Percentiles rank a stretch among this genome's conserved stretches.
phyloP scores from a whole-genome alignment of 2,888 invertebrate genomes.

The Leptura quadrifasciata region DNA sequence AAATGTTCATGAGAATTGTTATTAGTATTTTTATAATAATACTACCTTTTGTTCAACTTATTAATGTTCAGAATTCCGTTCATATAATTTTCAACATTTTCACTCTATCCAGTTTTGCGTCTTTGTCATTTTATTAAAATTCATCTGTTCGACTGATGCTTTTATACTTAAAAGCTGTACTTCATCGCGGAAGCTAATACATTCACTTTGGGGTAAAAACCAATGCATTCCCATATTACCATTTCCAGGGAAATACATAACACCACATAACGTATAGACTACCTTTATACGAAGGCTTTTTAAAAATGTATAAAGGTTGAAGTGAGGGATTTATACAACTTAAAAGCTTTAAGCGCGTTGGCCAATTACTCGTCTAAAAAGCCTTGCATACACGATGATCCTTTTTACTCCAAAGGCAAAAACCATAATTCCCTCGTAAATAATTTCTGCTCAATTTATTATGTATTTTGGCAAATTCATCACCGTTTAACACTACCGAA shows the following conservation, averaged over 20 bases:
- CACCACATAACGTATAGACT: constrained; percentile 37
- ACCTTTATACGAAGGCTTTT: constrained; percentile 62
- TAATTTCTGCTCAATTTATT: constrained; percentile 34
- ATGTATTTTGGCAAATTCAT: constrained; percentile 24
- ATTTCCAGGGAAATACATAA: constrained; percentile 42
- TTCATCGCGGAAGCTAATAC: constrained; percentile 37
- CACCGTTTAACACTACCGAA: background rate
- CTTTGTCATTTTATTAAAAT: constrained; percentile 40
- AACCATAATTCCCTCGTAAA: constrained; percentile 54
- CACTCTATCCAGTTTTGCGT: constrained; percentile 24
- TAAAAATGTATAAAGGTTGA: constrained; percentile 74
- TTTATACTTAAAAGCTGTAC: constrained; percentile 46
- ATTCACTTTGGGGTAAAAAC: constrained; percentile 44
- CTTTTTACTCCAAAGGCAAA: constrained; percentile 47
- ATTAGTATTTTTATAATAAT: background rate
- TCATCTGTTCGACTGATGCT: constrained; percentile 45
- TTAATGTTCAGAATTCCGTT: constrained; percentile 34
- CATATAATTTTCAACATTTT: constrained; percentile 20
- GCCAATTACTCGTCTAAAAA: constrained; percentile 74
- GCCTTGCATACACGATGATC: constrained; percentile 72
- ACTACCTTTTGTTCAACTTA: constrained; percentile 9
- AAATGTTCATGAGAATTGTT: background rate
- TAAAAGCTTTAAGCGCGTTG: constrained; percentile 75
- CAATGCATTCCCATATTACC: constrained; percentile 42
- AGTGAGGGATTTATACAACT: constrained; percentile 71